phyloP scores from a whole-genome alignment of 2,113 vertebrate genomes.

The Romanogobio albipinnatus region DNA sequence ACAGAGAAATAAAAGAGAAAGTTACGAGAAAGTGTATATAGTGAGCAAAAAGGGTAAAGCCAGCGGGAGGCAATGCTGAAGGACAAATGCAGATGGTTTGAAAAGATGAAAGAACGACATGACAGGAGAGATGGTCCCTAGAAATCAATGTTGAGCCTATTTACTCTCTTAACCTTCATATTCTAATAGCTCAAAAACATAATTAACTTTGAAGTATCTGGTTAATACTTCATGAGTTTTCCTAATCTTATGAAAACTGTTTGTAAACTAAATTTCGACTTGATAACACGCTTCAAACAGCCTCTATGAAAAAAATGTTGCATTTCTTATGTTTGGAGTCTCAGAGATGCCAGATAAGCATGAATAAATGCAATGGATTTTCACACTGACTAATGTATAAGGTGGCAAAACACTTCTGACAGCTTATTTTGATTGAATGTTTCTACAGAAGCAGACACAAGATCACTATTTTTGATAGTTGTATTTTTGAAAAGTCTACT shows the following conservation, averaged over 20 bases:
- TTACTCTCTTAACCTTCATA: not conserved
- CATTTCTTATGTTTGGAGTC: slow-evolving; percentile 12
- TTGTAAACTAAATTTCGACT: not conserved
- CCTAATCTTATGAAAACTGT: not conserved
- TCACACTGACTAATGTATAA: not conserved
- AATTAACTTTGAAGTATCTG: not conserved
- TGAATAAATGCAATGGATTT: not conserved
- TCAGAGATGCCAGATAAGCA: not conserved
- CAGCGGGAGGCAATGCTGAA: not conserved
- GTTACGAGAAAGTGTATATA: not conserved
- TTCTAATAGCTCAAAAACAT: not conserved
- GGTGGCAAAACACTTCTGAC: not conserved
- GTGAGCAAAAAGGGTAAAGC: not conserved
- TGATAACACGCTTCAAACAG: not conserved
- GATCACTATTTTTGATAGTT: not conserved
- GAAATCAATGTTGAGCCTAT: not conserved
- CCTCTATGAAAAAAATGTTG: not conserved
- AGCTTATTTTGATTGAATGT: not conserved
- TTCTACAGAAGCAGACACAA: not conserved
- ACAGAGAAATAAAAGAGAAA: not conserved
- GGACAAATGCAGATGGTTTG: not conserved
- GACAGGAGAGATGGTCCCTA: not conserved
- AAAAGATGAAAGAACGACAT: slow-evolving; percentile 2
- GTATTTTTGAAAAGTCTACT: not conserved
- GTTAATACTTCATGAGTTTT: not conserved